These are phyloP conservation scores for Hyles euphorbiae DNA, from an alignment of 1,140 invertebrate species.

Conservation along the genomic window DNA sequence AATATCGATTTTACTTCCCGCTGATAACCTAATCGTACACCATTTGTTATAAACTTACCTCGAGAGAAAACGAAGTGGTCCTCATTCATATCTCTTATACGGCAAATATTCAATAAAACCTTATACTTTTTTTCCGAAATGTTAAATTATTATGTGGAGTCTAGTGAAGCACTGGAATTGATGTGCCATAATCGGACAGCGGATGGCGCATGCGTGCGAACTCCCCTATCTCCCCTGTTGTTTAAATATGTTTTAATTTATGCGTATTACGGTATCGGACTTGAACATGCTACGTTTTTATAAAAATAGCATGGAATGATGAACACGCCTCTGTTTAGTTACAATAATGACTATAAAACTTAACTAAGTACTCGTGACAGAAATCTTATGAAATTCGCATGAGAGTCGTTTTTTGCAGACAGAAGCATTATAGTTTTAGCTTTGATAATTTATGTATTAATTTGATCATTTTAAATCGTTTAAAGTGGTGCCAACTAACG, in stretches of 20 bases:
- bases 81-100: constrained; percentile 79
- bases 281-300: not conserved
- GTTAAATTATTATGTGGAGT: constrained; percentile 23
- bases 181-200: not conserved
- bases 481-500: too few species aligned
- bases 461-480: too few species aligned
- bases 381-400: too few species aligned
- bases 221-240: constrained; percentile 2
- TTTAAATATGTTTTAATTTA: not conserved
- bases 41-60: constrained; percentile 75
- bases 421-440: too few species aligned
- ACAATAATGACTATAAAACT: too few species aligned
- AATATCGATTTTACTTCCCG: constrained; percentile 58
- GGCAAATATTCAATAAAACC: constrained; percentile 53
- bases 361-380: too few species aligned
- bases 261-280: not conserved
- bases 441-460: too few species aligned
- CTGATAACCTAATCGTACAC: constrained; percentile 17
- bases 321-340: too few species aligned
- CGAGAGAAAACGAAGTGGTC: constrained; percentile 84
- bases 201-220: constrained; percentile 10
- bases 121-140: constrained; percentile 23
- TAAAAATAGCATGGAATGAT: not conserved
- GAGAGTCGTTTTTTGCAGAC: too few species aligned
- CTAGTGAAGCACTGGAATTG: not conserved